These are phyloP conservation scores for Centropus unirufus DNA, from an alignment of 2,113 vertebrate genomes.

Conservation along the genomic window DNA sequence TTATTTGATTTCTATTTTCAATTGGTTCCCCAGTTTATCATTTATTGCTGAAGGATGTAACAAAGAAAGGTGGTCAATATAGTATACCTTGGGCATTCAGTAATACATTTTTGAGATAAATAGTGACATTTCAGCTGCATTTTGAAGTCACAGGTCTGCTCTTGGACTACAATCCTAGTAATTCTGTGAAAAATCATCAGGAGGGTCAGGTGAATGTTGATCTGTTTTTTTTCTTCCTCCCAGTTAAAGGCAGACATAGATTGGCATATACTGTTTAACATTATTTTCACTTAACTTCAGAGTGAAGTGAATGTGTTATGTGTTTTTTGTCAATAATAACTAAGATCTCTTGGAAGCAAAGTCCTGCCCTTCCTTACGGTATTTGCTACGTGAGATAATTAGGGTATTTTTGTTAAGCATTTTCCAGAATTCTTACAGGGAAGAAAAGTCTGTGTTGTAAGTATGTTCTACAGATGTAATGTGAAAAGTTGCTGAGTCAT, in stretches of 20 bases:
- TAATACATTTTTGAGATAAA: constrained; percentile 22
- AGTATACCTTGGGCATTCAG: background rate
- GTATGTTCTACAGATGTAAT: background rate
- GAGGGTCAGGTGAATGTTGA: background rate
- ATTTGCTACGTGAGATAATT: background rate
- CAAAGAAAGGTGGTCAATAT: background rate
- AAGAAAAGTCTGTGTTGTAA: background rate
- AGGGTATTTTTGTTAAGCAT: rapidly evolving
- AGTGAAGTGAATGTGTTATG: background rate
- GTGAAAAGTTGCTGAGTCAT: background rate
- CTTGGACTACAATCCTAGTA: background rate
- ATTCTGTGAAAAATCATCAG: background rate
- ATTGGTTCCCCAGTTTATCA: background rate
- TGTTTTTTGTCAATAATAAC: background rate
- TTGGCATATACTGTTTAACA: background rate
- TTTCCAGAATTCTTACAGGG: background rate
- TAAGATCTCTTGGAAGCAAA: background rate
- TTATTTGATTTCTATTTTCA: constrained; percentile 27
- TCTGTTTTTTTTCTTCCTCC: background rate
- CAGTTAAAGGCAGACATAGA: background rate
- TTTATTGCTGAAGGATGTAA: background rate
- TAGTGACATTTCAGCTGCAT: background rate
- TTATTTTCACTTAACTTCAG: constrained; percentile 6
- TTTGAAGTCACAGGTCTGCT: constrained; percentile 10
- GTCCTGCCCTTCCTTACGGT: background rate